phyloP scores from a whole-genome alignment of 2,888 invertebrate species.

The Noctua janthina region DNA sequence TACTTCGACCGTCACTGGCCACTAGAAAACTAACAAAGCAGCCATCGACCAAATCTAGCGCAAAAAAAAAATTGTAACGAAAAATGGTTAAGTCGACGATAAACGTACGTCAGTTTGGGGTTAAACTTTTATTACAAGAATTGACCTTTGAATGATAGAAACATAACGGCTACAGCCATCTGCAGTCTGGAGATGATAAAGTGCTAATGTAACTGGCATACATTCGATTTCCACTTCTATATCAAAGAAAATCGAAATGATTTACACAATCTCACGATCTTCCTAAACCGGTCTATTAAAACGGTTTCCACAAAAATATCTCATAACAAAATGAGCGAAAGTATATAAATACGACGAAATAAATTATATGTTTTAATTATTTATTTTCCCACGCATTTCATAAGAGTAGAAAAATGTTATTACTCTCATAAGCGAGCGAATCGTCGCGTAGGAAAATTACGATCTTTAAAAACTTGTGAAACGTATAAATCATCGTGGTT shows the following conservation, averaged over 20 bases:
- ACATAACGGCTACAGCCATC: not conserved
- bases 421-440: constrained; percentile 14
- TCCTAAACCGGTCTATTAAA: not conserved
- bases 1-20: too few relatives aligned
- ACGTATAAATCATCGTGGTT: constrained; percentile 20
- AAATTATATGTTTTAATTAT: constrained; percentile 38
- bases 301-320: constrained; percentile 15
- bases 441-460: constrained; percentile 11
- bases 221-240: not conserved
- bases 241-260: not conserved
- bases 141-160: not conserved
- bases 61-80: too few relatives aligned
- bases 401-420: constrained; percentile 24
- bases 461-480: constrained; percentile 18
- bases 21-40: too few relatives aligned
- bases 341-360: constrained; percentile 10
- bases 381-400: constrained; percentile 39
- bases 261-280: not conserved
- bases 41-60: too few relatives aligned
- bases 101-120: too few relatives aligned
- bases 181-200: not conserved
- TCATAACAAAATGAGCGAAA: constrained; percentile 36
- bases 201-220: not conserved
- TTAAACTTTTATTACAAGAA: not conserved
- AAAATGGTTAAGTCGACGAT: too few relatives aligned